Evolutionary conservation across 2,113 vertebrate species (phyloP), one percentile per base, ranked within the genome.

Genomic region (Holacanthus passer): DNA sequence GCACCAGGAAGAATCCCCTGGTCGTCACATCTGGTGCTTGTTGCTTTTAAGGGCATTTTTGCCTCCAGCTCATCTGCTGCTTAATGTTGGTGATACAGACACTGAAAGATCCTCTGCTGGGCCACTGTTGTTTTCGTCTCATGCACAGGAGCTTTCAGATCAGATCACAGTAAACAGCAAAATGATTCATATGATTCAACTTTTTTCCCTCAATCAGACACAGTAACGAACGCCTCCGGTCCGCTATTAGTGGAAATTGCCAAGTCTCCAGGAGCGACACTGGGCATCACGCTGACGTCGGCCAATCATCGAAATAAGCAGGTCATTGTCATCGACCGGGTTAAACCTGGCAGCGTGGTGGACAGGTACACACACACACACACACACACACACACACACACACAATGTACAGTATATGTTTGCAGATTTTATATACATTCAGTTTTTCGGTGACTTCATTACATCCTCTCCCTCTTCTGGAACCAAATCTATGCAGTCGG

Each of bases 201-300:
- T 1, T 10, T 31, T n/a, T 65, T 8, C 31, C 35, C 43, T 13
- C 37, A 0, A 22, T 81, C 93, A 99, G 98, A 99, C 92, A 94
- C 96, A 0, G 95, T 98, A 87, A 93, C 96, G 6, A 97, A 96
- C 19, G 96, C 96, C 24, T 97, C 97, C 0, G 98, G 98, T 11
- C 98, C 98, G 1, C 89, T 99, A 69, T 85, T 98, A 55, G 98
- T 99, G 88, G 98, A 99, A 91, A 98, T 99, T 45, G 95, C 95
- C 48, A 99, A 98, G 87, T 94, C 95, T 0, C 97, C 98, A 0
- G 98, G 98, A 4, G 96, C 96, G 0, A 92, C 95, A 0, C 92
- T 99, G 84, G 98, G 98, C 12, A 97, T 99, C 92, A 97, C 96
- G 0, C 94, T 99, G 78, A 95, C 95, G 0, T 94, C 96, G 0